Evolutionary conservation across 2,113 vertebrate genomes (phyloP).

Genomic region (human): GRCh38 chr11:79559501-79560000

Average conservation of each 20-base stretch:
- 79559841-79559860: background rate
- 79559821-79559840: background rate
- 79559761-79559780: background rate
- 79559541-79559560: background rate
- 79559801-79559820: background rate
- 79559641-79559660: background rate
- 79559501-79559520: constrained; percentile 1
- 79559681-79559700: background rate
- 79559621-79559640: background rate
- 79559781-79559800: background rate
- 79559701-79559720: background rate
- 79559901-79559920: background rate
- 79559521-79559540: background rate
- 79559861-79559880: background rate
- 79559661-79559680: background rate
- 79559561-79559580: background rate
- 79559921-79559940: background rate
- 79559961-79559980: background rate
- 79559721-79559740: background rate
- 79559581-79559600: background rate
- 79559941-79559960: background rate
- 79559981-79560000: background rate
- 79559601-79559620: background rate
- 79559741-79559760: background rate
- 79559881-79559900: background rate